A percentile compares a stretch with the other conserved stretches of the same genome.
Evolutionary conservation across 2,888 invertebrate genomes (phyloP).

Genomic region (Agrochola lychnidis): DNA sequence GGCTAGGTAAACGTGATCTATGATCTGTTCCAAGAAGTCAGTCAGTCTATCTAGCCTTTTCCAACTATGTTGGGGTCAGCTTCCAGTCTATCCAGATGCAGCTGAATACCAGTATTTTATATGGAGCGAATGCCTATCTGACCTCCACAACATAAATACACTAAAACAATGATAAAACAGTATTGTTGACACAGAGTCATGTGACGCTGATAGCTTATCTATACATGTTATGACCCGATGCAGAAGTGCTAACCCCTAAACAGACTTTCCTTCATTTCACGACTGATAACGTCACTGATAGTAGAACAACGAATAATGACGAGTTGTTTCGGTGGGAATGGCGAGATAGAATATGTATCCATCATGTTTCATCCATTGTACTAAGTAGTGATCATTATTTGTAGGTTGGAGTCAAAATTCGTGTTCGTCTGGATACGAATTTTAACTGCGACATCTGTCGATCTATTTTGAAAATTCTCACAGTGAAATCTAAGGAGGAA

Average conservation of each 20-base stretch:
- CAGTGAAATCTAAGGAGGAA: too few relatives aligned
- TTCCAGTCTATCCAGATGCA: too few relatives aligned
- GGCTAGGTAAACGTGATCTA: too few relatives aligned
- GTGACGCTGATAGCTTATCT: conserved; percentile 59
- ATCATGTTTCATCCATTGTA: not conserved
- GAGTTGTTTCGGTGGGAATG: conserved; percentile 9
- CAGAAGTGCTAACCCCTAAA: conserved; percentile 55
- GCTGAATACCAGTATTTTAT: too few relatives aligned
- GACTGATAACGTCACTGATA: conserved; percentile 47
- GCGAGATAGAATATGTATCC: not conserved
- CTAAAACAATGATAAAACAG: conserved; percentile 40
- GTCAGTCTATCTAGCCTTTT: too few relatives aligned
- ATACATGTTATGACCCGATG: conserved; percentile 46
- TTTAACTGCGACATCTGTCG: too few relatives aligned
- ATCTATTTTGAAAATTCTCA: too few relatives aligned
- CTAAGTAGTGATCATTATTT: not conserved
- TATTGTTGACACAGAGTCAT: conserved; percentile 47
- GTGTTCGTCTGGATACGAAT: not conserved
- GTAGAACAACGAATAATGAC: conserved; percentile 27
- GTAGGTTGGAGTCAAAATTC: not conserved
- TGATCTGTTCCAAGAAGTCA: too few relatives aligned
- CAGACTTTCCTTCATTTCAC: conserved; percentile 62
- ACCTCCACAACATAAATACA: not conserved
- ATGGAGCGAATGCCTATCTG: too few relatives aligned
- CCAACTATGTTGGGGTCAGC: too few relatives aligned